Conservation (phyloP, 2,797 vertebrate genomes). For the Brotogeris chrysoptera region DNA sequence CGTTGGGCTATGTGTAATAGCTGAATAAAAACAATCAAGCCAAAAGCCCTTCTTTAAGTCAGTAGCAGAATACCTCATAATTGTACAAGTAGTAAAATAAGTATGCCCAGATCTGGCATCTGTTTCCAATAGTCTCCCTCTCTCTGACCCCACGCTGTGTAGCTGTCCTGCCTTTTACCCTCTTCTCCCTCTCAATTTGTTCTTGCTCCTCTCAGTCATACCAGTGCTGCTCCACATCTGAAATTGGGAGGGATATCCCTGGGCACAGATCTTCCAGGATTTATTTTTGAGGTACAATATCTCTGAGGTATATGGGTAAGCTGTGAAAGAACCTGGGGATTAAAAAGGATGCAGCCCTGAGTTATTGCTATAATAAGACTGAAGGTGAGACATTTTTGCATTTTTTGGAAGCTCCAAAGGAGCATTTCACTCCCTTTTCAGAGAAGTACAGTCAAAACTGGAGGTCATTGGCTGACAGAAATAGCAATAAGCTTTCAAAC, state of each 20-base stretch:
- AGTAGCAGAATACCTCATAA: not conserved
- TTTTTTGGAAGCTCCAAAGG: not conserved
- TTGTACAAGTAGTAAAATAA: not conserved
- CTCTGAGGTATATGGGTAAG: not conserved
- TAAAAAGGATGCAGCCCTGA: not conserved
- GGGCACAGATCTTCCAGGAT: not conserved
- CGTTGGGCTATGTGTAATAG: not conserved
- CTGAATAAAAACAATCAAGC: not conserved
- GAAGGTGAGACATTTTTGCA: not conserved
- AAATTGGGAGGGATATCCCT: not conserved
- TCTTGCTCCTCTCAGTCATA: not conserved
- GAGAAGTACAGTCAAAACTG: not conserved
- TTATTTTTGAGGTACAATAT: not conserved
- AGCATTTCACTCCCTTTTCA: not conserved
- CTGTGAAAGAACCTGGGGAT: not conserved
- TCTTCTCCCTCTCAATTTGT: not conserved
- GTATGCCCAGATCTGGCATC: not conserved
- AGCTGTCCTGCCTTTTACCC: not conserved
- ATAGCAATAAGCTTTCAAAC: not conserved
- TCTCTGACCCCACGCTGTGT: accelerated
- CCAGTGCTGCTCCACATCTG: not conserved
- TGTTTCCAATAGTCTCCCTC: not conserved
- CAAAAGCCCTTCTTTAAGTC: not conserved
- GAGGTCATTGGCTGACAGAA: not conserved
- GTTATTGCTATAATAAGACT: not conserved